Evolutionary conservation across 1,140 invertebrate genomes (phyloP), one percentile per base, ranked within the genome.

Genomic region (Trigoniulus corallinus): DNA sequence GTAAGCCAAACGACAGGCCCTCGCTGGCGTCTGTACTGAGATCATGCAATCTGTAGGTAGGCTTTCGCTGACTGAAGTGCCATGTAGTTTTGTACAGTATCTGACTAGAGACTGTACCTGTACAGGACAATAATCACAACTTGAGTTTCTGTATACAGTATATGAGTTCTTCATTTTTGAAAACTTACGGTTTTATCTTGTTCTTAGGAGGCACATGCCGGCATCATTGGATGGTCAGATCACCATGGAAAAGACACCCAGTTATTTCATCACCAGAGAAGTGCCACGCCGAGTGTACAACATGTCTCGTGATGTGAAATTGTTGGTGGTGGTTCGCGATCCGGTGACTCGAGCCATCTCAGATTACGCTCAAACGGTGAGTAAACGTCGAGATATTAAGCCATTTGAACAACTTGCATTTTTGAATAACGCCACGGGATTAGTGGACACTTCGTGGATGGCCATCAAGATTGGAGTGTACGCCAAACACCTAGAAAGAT

Each of bases 241-340:
- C 15, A 93, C 88, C 1, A 88, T 95, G 73, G 91, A 95, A 63
- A 95, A 95, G 65, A 89, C 87, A 0, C 91, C 91, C 0, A 87
- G 84, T 37, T 95, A 95, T 62, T 94, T 93, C 70, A 80, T 94
- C 29, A 92, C 86, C 1, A 76, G 79, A 55, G 82, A 87, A 53
- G 89, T 83, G 2, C 87, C 91, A 0, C 72, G 74, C 47, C 71
- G 87, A 43, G 82, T 74, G 0, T 62, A 62, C 48, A 57, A 62
- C 7, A 68, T 73, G 65, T 67, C 70, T 37, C 61, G 59, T 18
- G 55, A 64, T 18, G 62, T 67, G 10, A 72, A 73, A 56, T 57
- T 74, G 2, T 62, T 75, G 7, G 45, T 75, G 12, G 71, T 75
- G 10, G 66, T 75, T 3, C 57, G 73, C 15, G 70, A 75, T 58